phyloP scores from a whole-genome alignment of 2,113 vertebrate genomes.

The Dermatemys mawii region DNA sequence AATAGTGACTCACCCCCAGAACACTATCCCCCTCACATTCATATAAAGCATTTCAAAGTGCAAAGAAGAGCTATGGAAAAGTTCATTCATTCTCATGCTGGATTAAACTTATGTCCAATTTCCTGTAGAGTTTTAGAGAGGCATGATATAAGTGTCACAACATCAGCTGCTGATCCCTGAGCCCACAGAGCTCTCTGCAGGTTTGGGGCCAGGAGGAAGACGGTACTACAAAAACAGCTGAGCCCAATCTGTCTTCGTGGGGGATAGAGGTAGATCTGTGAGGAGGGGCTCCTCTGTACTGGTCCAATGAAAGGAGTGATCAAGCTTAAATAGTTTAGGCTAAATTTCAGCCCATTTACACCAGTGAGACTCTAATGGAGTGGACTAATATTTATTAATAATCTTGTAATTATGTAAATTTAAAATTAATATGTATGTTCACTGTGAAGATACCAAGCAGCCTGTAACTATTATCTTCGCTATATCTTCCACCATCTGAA shows the following conservation, averaged over 20 bases:
- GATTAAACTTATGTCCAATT: background rate
- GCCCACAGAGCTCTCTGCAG: background rate
- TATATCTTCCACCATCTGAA: background rate
- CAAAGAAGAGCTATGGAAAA: background rate
- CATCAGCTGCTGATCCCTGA: background rate
- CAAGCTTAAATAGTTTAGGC: background rate
- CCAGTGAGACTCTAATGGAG: background rate
- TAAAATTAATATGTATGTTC: background rate
- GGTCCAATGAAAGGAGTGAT: background rate
- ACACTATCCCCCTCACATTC: background rate
- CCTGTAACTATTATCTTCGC: background rate
- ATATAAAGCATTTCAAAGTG: background rate
- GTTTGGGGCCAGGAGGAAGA: background rate
- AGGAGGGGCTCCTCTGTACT: background rate
- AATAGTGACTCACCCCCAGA: background rate
- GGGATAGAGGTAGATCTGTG: background rate
- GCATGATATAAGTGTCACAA: background rate
- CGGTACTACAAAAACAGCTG: background rate
- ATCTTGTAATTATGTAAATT: background rate
- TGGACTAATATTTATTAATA: background rate
- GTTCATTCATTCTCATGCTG: background rate
- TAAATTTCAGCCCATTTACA: background rate
- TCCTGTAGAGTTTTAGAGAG: background rate
- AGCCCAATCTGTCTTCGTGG: background rate
- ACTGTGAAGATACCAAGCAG: background rate